Evolutionary conservation across 2,113 vertebrate genomes (phyloP).

Genomic region (Buteo buteo): DNA sequence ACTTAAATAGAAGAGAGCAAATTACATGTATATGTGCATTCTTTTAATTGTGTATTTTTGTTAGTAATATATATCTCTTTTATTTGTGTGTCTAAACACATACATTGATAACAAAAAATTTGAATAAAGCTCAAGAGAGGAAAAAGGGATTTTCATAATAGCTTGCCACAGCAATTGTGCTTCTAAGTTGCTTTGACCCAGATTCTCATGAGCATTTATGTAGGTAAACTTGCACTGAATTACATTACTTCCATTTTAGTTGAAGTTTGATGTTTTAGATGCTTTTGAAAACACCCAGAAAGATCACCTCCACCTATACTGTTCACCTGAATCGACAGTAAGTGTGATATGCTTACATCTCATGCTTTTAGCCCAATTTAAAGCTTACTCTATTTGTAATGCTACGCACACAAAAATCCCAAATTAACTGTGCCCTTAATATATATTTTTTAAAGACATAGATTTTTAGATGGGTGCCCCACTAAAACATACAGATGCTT

Average conservation of each 20-base stretch:
- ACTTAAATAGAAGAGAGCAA: neutral
- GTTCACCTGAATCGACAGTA: neutral
- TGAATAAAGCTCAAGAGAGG: neutral
- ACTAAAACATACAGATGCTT: neutral
- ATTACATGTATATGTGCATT: neutral
- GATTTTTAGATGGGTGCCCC: neutral
- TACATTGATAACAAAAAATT: neutral
- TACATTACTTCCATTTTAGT: neutral
- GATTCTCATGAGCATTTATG: neutral
- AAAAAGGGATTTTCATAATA: neutral
- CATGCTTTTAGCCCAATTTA: neutral
- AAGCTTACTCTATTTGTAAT: neutral
- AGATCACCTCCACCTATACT: neutral
- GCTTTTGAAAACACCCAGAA: neutral
- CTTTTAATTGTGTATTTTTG: neutral
- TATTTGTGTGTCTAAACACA: neutral
- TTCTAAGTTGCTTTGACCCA: neutral
- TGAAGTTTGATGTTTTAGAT: neutral
- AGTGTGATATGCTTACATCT: neutral
- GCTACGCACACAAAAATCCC: neutral
- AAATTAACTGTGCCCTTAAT: rapidly evolving
- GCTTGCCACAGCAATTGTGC: neutral
- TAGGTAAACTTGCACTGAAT: neutral
- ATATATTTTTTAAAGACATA: neutral
- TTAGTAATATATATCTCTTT: neutral